Base-by-base conservation (phyloP, 2,113 vertebrate species). In the Perccottus glenii region DNA sequence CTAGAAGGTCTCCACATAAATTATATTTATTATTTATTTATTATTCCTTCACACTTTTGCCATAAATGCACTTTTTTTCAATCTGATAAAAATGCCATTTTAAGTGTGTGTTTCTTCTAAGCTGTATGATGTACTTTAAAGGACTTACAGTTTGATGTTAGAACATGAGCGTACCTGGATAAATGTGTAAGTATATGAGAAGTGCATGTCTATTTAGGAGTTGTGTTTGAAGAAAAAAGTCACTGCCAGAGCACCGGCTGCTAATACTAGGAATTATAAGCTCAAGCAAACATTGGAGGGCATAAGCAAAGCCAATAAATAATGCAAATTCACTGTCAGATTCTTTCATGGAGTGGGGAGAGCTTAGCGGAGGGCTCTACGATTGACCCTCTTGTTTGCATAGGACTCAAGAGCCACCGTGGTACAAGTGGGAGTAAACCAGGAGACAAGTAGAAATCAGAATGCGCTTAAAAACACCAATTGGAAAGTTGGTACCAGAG, bases 271-370 rank as follows among this genome's bases (percentile, higher is more conserved):
- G 83, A 77, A 86, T 85, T 85, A 87, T 78, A 67, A 80, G 80
- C 80, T 87, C 77, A 84, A 62, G 73, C 72, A 81, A 80, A 81
- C 69, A 79, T 16, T 62, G 68, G 78, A 81, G 82, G 75, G 73
- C 65, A 66, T 10, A 15, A 60, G 65, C 71, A 79, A 80, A 73
- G 73, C 84, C 81, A 85, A 85, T 85, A 85, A 85, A 85, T 85
- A 80, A 87, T 89, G 85, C 71, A 86, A 85, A 87, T 85, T 78
- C 74, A 76, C 73, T 86, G 59, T 72, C 70, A 81, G 69, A 66
- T 60, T 70, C 49, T 75, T 78, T 81, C 70, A 81, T 82, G 79
- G 50, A 85, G 61, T 79, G 56, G 11, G 62, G 63, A 78, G 83
- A 78, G 83, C 82, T 89, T 80, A 85, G 15, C 19, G 48, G 45